Conservation (phyloP, 2,113 vertebrate genomes). For the Xiphorhynchus elegans region DNA sequence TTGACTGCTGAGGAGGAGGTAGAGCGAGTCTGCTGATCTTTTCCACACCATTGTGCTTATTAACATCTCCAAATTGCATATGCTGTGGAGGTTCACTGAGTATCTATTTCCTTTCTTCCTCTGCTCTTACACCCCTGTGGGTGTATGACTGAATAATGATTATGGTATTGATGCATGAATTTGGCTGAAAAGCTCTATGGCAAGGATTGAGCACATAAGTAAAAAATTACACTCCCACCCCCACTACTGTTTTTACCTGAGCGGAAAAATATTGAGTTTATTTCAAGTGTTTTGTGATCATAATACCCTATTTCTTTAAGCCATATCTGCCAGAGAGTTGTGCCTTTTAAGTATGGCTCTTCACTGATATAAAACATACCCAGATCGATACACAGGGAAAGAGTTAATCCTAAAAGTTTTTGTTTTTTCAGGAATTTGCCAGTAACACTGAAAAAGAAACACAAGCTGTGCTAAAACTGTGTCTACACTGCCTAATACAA, state of each 20-base stretch:
- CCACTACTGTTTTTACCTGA: not conserved
- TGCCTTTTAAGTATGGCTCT: not conserved
- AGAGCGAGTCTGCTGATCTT: not conserved
- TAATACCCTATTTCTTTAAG: not conserved
- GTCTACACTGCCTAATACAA: not conserved
- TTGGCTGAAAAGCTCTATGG: not conserved
- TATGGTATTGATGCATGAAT: not conserved
- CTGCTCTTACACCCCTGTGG: not conserved
- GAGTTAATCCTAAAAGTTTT: not conserved
- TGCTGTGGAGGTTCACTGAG: not conserved
- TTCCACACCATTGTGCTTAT: not conserved
- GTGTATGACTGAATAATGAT: not conserved
- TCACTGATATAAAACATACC: not conserved
- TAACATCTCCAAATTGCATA: not conserved
- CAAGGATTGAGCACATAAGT: not conserved
- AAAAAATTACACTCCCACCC: not conserved
- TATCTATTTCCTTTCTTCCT: not conserved
- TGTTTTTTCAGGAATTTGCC: not conserved
- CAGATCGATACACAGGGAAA: not conserved
- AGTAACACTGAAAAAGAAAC: not conserved
- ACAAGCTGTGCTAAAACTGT: not conserved
- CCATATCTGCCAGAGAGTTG: not conserved
- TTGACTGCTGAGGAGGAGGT: not conserved
- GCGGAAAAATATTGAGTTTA: not conserved
- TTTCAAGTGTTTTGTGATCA: not conserved